Conservation (phyloP, 2,113 vertebrate species). For the Nibea albiflora region DNA sequence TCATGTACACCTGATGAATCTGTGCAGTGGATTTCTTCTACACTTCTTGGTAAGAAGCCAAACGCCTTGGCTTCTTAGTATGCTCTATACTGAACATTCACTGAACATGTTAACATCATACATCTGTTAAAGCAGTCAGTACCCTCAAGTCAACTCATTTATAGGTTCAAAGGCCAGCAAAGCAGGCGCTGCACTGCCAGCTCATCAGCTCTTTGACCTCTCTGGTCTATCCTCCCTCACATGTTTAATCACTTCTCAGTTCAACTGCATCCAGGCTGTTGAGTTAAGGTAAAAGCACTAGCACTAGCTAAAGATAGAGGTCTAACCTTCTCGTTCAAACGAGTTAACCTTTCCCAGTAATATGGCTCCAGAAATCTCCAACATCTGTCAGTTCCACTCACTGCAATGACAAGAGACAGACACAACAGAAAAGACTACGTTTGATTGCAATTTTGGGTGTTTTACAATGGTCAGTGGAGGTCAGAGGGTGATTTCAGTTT, state of each 20-base stretch:
- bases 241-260: conserved; percentile 11
- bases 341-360: neutral
- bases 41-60: too few relatives aligned
- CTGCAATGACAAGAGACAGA: neutral
- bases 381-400: neutral
- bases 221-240: neutral
- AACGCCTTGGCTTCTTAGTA: too few relatives aligned
- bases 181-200: neutral
- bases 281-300: neutral
- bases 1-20: too few relatives aligned
- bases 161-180: neutral
- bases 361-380: neutral
- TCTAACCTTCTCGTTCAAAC: neutral
- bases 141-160: neutral
- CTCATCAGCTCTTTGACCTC: conserved; percentile 21
- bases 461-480: neutral
- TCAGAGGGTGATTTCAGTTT: neutral
- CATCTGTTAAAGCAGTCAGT: too few relatives aligned
- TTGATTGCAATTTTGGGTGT: neutral
- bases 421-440: neutral
- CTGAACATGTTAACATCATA: too few relatives aligned
- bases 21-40: too few relatives aligned
- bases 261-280: neutral
- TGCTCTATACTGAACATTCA: too few relatives aligned
- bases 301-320: too few relatives aligned